phyloP scores from a whole-genome alignment of 1,140 invertebrate species.

The Cepaea nemoralis region DNA sequence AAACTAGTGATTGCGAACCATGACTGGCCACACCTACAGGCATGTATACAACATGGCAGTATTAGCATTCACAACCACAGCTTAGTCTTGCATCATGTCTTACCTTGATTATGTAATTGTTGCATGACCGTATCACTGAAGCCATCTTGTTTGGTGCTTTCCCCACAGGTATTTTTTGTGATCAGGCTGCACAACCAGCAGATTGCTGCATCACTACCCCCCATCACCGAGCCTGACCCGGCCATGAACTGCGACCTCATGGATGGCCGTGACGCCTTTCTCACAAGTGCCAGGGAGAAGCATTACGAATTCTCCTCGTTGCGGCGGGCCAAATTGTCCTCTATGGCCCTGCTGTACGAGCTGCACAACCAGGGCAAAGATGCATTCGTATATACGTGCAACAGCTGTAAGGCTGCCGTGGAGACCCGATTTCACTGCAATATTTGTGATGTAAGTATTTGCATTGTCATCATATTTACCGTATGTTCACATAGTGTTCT shows the following conservation, averaged over 20 bases:
- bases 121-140: too few species aligned
- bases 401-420: slow-evolving; percentile 94
- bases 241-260: slow-evolving; percentile 96
- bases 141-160: neutral
- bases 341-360: slow-evolving; percentile 97
- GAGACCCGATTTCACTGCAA: slow-evolving; percentile 98
- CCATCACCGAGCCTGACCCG: slow-evolving; percentile 89
- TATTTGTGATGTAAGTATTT: slow-evolving; percentile 87
- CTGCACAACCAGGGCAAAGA: slow-evolving; percentile 98
- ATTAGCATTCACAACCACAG: too few species aligned
- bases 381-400: slow-evolving; percentile 98
- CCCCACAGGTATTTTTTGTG: slow-evolving; percentile 92
- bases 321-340: slow-evolving; percentile 93
- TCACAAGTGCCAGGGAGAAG: slow-evolving; percentile 97
- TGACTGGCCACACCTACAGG: too few species aligned
- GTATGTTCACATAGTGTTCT: neutral
- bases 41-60: too few species aligned
- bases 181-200: slow-evolving; percentile 94
- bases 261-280: slow-evolving; percentile 99
- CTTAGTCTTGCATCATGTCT: too few species aligned
- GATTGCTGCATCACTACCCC: slow-evolving; percentile 88
- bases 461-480: too few species aligned
- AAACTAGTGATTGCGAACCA: too few species aligned
- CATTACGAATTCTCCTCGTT: slow-evolving; percentile 99
- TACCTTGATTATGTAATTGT: too few species aligned